A percentile compares a stretch with the other conserved stretches of the same genome.
phyloP scores from a whole-genome alignment of 2,888 invertebrate genomes.

The Scaptodrosophila latifasciaeformis region DNA sequence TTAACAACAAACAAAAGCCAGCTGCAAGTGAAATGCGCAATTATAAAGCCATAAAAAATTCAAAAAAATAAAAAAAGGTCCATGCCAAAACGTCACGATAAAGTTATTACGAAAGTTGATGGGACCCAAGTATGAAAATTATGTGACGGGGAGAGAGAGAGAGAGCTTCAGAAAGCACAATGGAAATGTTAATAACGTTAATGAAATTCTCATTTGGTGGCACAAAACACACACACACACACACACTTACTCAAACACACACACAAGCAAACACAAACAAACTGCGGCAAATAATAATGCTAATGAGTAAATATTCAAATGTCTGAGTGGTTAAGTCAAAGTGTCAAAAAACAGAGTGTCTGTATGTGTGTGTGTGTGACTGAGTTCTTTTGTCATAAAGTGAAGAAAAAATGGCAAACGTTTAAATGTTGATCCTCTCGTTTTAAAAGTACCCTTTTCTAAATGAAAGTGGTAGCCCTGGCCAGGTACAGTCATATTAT shows the following conservation, averaged over 20 bases:
- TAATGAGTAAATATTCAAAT: slow-evolving; percentile 45
- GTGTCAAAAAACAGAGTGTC: too few species aligned
- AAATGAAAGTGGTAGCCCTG: too few species aligned
- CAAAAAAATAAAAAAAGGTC: slow-evolving; percentile 7
- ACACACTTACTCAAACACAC: slow-evolving; percentile 3
- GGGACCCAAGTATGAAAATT: not conserved
- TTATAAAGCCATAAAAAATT: too few species aligned
- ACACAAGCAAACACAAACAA: slow-evolving; percentile 28
- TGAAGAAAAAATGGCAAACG: too few species aligned
- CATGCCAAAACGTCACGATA: slow-evolving; percentile 49
- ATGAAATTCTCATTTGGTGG: slow-evolving; percentile 57
- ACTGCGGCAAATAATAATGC: slow-evolving; percentile 44
- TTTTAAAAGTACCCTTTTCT: too few species aligned
- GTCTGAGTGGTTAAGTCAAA: not conserved
- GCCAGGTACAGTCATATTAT: too few species aligned
- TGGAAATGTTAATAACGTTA: slow-evolving; percentile 64
- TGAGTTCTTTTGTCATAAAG: too few species aligned
- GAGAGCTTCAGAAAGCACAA: slow-evolving; percentile 45
- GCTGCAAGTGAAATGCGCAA: slow-evolving; percentile 61
- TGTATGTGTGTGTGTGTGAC: slow-evolving; percentile 17
- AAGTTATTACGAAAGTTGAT: slow-evolving; percentile 53
- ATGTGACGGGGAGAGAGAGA: not conserved
- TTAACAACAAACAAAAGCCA: slow-evolving; percentile 56
- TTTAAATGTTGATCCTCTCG: too few species aligned
- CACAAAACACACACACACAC: not conserved